Evolutionary conservation across 2,113 vertebrate species (phyloP).

Genomic region (human): GRCh38 chr7:115709001-115709500

Average conservation of each 20-base stretch:
- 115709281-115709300: slow-evolving; percentile 90
- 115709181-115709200: slow-evolving; percentile 83
- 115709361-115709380: slow-evolving; percentile 76
- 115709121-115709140: slow-evolving; percentile 46
- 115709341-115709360: slow-evolving; percentile 78
- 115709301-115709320: slow-evolving; percentile 86
- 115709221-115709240: slow-evolving; percentile 83
- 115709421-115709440: slow-evolving; percentile 49
- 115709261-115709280: slow-evolving; percentile 90
- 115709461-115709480: slow-evolving; percentile 52
- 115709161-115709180: slow-evolving; percentile 61
- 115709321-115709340: slow-evolving; percentile 78
- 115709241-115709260: slow-evolving; percentile 88
- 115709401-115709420: slow-evolving; percentile 55
- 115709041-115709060: not conserved
- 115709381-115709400: slow-evolving; percentile 67
- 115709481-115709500: slow-evolving; percentile 70
- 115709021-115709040: slow-evolving; percentile 70
- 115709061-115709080: slow-evolving; percentile 59
- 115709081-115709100: not conserved
- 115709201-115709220: slow-evolving; percentile 82
- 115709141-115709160: slow-evolving; percentile 42
- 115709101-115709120: slow-evolving; percentile 49
- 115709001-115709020: slow-evolving; percentile 77
- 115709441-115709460: not conserved